Conservation (phyloP, 2,797 vertebrate genomes). For the Parotocinclus haroldoi region DNA sequence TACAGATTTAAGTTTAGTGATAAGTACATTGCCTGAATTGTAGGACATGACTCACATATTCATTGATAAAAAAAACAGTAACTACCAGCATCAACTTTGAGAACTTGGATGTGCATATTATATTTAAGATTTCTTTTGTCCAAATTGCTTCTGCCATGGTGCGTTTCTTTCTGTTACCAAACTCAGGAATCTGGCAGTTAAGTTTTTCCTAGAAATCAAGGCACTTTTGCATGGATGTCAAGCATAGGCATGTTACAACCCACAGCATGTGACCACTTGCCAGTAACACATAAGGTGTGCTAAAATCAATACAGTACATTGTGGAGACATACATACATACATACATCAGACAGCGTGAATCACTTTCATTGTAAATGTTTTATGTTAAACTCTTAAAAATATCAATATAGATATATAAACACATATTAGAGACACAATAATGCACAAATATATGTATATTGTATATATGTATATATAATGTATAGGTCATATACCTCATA, state of each 20-base stretch:
- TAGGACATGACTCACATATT: not conserved
- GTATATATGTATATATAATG: too few relatives aligned
- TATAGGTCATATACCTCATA: too few relatives aligned
- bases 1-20: too few relatives aligned
- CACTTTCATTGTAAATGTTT: too few relatives aligned
- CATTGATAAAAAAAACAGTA: not conserved
- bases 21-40: too few relatives aligned
- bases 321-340: too few relatives aligned
- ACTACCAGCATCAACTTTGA: not conserved
- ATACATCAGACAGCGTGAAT: too few relatives aligned
- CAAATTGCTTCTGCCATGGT: not conserved
- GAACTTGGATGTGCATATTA: not conserved
- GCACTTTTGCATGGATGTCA: not conserved
- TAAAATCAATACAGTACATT: too few relatives aligned
- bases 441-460: too few relatives aligned
- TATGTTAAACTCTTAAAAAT: too few relatives aligned
- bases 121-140: not conserved
- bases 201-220: not conserved
- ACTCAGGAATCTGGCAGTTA: conserved; percentile 9
- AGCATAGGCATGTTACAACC: conserved; percentile 4
- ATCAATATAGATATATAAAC: too few relatives aligned
- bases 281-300: not conserved
- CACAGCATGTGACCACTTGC: not conserved
- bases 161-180: not conserved
- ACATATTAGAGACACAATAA: too few relatives aligned